These are phyloP conservation scores for Solen grandis DNA, from an alignment of 1,140 invertebrate genomes.

Conservation along the genomic window DNA sequence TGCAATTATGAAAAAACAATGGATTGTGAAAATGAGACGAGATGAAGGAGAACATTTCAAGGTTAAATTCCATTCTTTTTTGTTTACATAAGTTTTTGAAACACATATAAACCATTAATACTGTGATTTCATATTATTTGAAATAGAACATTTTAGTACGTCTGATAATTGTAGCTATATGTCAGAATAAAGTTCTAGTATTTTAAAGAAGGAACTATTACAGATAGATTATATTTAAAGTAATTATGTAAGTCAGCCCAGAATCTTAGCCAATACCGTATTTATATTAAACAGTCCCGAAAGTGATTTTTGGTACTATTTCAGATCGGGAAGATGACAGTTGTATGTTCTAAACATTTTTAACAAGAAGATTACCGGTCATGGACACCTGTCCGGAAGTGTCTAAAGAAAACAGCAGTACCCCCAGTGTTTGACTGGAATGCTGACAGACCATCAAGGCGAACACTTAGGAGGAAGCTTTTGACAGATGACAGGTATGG, in stretches of 20 bases:
- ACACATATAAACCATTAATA: no score
- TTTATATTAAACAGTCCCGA: neutral
- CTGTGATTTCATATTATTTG: neutral
- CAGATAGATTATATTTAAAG: no score
- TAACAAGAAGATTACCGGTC: slow-evolving; percentile 17
- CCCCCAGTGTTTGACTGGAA: neutral
- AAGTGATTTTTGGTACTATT: neutral
- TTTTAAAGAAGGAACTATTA: neutral
- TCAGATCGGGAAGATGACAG: slow-evolving; percentile 6
- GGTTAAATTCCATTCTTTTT: slow-evolving; percentile 4
- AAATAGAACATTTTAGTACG: neutral
- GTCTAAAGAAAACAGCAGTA: slow-evolving; percentile 4
- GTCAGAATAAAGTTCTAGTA: neutral
- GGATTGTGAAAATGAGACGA: slow-evolving; percentile 31
- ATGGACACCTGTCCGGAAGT: slow-evolving; percentile 7
- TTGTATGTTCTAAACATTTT: slow-evolving; percentile 34
- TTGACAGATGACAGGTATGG: no score
- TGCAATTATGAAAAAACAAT: neutral
- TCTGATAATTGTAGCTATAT: neutral
- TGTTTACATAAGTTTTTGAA: no score
- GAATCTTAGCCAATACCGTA: slow-evolving; percentile 2
- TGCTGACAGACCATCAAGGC: no score
- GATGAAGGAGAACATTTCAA: slow-evolving; percentile 21
- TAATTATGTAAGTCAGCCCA: neutral
- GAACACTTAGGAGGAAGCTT: no score